These are phyloP conservation scores for Centroberyx gerrardi DNA, from an alignment of 2,797 vertebrate genomes.

Conservation along the genomic window DNA sequence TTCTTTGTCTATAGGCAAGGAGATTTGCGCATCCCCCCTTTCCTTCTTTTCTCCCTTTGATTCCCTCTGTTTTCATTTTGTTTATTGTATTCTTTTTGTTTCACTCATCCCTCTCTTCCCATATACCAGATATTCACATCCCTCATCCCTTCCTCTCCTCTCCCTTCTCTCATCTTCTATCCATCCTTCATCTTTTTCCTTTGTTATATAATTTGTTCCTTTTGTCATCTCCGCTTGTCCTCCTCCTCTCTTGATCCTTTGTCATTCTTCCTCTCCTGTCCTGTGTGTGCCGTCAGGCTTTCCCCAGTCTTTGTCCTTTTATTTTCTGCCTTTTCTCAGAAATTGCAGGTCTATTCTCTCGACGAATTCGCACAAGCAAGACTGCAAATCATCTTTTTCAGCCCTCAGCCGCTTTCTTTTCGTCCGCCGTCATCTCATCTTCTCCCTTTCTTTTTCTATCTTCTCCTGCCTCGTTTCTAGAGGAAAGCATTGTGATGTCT, in stretches of 20 bases:
- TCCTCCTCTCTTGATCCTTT: background rate
- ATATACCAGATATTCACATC: background rate
- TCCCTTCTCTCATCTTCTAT: background rate
- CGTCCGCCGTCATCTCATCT: background rate
- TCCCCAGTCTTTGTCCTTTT: background rate
- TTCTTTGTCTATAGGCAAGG: background rate
- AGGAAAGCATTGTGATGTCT: background rate
- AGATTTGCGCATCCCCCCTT: too few species aligned
- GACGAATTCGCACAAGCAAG: too few species aligned
- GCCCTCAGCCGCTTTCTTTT: background rate
- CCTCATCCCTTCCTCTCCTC: background rate
- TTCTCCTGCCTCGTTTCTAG: background rate
- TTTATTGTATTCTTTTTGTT: background rate
- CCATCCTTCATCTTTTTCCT: background rate
- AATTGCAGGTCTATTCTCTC: background rate
- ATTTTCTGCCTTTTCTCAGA: background rate
- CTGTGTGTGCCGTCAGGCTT: too few species aligned
- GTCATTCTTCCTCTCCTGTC: background rate
- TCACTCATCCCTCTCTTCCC: background rate
- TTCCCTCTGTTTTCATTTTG: background rate
- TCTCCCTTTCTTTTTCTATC: slow-evolving; percentile 3
- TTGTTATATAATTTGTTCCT: background rate
- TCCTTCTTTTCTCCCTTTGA: slow-evolving; percentile 17
- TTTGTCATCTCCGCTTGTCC: background rate
- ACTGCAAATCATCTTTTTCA: background rate